These are phyloP conservation scores for Vultur gryphus DNA, from an alignment of 2,797 vertebrate species.

Conservation along the genomic window DNA sequence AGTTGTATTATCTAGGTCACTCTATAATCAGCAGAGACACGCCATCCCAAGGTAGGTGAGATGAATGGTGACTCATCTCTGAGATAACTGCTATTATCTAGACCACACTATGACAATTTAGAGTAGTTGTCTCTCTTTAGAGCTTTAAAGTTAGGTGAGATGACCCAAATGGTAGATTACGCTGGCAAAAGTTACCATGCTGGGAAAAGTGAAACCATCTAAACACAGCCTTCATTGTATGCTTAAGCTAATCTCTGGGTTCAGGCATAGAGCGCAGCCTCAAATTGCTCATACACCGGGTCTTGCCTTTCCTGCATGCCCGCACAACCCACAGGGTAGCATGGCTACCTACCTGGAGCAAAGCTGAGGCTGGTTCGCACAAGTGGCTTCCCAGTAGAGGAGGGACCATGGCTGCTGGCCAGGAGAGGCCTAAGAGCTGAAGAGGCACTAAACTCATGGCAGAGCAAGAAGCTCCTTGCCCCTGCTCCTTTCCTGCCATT, in stretches of 20 bases:
- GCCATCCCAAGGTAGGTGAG: neutral
- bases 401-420: neutral
- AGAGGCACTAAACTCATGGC: neutral
- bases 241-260: neutral
- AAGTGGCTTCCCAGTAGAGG: neutral
- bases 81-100: neutral
- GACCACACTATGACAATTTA: neutral
- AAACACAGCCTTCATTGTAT: neutral
- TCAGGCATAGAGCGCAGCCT: neutral
- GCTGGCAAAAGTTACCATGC: neutral
- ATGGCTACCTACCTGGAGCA: neutral
- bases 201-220: neutral
- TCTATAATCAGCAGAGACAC: neutral
- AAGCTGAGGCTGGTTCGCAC: neutral
- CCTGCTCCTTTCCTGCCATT: neutral
- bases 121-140: neutral
- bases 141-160: neutral
- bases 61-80: neutral
- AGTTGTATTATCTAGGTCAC: neutral
- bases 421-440: neutral
- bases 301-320: neutral
- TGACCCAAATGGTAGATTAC: neutral
- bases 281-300: neutral
- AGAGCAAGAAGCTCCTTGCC: neutral
- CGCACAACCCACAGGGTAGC: fast-evolving